A percentile compares a stretch with the other conserved stretches of the same genome.
Conservation (phyloP, 1,140 invertebrate genomes). For the Atta texana region DNA sequence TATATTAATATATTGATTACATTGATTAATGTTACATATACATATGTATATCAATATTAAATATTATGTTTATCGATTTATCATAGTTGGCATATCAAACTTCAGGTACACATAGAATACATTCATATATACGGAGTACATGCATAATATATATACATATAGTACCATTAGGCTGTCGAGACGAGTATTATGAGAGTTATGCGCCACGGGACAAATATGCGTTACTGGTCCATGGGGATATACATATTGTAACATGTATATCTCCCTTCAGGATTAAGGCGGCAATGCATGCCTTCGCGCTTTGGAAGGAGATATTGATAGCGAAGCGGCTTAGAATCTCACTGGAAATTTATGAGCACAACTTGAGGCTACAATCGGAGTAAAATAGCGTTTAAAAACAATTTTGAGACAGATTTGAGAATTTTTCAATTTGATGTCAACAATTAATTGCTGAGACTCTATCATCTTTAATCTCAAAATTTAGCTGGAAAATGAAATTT, state of each 20-base stretch:
- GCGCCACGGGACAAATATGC: constrained; percentile 56
- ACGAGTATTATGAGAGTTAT: constrained; percentile 60
- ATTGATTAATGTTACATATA: background rate
- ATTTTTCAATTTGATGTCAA: background rate
- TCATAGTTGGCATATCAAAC: constrained; percentile 22
- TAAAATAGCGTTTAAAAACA: background rate
- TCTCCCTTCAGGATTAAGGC: constrained; percentile 51
- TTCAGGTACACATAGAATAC: constrained; percentile 10
- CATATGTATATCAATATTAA: constrained; percentile 10
- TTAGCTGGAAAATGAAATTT: background rate
- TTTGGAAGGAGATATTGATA: constrained; percentile 60
- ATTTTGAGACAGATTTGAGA: background rate
- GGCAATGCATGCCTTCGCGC: constrained; percentile 16
- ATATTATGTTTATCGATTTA: constrained; percentile 2
- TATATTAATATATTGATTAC: background rate
- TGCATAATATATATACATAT: background rate
- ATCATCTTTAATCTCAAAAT: background rate
- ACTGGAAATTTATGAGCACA: constrained; percentile 2
- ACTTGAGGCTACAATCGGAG: background rate
- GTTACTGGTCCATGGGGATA: constrained; percentile 55
- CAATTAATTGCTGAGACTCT: background rate
- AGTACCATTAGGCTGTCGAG: constrained; percentile 52
- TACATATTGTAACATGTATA: constrained; percentile 58
- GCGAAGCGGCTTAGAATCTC: constrained; percentile 22
- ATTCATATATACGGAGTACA: background rate